phyloP scores from a whole-genome alignment of 2,888 invertebrate species.

The Drosophila leonis region DNA sequence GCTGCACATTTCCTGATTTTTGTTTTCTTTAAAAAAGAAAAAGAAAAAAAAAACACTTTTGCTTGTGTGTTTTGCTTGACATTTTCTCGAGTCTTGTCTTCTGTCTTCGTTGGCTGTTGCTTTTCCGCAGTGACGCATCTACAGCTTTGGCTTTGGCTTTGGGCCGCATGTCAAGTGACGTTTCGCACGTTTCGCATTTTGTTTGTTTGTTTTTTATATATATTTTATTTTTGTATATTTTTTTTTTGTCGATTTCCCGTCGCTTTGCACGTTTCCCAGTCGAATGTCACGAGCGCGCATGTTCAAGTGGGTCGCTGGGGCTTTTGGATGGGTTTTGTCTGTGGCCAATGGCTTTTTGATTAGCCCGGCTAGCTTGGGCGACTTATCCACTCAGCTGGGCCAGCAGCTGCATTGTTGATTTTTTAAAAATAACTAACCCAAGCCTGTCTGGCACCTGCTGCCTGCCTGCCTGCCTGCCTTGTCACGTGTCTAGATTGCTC shows the following conservation, averaged over 20 bases:
- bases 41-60: constrained; percentile 27
- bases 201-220: constrained; percentile 30
- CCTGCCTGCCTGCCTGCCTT: constrained; percentile 2
- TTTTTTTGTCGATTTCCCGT: constrained; percentile 69
- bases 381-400: constrained; percentile 59
- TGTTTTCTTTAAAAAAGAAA: constrained; percentile 28
- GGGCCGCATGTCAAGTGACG: constrained; percentile 59
- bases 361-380: constrained; percentile 43
- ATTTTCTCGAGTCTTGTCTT: constrained; percentile 33
- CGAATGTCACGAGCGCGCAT: constrained; percentile 81
- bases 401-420: constrained; percentile 37
- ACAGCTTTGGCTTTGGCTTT: constrained; percentile 62
- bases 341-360: constrained; percentile 44
- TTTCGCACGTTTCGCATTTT: constrained; percentile 70
- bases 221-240: constrained; percentile 21
- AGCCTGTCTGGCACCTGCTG: constrained; percentile 29
- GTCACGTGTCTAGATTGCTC: constrained; percentile 48
- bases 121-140: constrained; percentile 74
- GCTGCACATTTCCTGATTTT: constrained; percentile 54
- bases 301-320: constrained; percentile 72
- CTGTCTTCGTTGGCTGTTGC: constrained; percentile 19
- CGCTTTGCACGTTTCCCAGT: constrained; percentile 69
- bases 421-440: constrained; percentile 35
- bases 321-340: constrained; percentile 9
- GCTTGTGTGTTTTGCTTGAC: constrained; percentile 31